These are phyloP conservation scores for Platalea minor DNA, from an alignment of 2,797 vertebrate species.

Conservation along the genomic window DNA sequence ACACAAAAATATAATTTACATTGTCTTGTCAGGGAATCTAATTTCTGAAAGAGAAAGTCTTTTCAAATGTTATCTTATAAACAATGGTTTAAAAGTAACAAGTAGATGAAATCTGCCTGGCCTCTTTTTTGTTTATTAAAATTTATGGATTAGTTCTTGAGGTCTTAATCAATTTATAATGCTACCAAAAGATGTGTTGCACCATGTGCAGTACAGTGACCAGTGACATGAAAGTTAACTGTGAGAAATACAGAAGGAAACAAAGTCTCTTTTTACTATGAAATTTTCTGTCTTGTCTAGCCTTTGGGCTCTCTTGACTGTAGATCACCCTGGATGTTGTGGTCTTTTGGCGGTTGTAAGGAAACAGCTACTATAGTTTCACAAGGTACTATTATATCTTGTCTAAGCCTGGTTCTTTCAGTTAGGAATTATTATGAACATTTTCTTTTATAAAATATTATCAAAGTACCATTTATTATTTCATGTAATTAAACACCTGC, in stretches of 20 bases:
- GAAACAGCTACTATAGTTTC: neutral
- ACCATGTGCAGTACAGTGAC: neutral
- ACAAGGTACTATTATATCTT: neutral
- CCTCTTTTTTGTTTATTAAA: neutral
- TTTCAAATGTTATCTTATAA: neutral
- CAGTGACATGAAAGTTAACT: neutral
- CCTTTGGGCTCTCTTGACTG: neutral
- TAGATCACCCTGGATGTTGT: neutral
- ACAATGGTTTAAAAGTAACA: neutral
- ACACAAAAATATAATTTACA: neutral
- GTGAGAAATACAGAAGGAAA: neutral
- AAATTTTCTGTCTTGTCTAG: slow-evolving; percentile 1
- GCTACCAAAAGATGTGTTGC: neutral
- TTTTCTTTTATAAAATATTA: neutral
- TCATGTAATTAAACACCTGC: neutral
- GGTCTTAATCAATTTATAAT: neutral
- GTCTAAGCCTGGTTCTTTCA: neutral
- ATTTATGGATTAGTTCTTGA: neutral
- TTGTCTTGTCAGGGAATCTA: neutral
- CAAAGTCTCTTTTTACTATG: neutral
- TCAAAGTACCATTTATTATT: neutral
- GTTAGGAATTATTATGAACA: neutral
- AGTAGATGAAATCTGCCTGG: neutral
- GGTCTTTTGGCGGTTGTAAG: neutral
- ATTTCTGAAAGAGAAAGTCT: neutral